Percentiles rank a stretch among this genome's conserved stretches.
phyloP scores from a whole-genome alignment of 23 tunicate species.

The Trididemnum miniatum region DNA sequence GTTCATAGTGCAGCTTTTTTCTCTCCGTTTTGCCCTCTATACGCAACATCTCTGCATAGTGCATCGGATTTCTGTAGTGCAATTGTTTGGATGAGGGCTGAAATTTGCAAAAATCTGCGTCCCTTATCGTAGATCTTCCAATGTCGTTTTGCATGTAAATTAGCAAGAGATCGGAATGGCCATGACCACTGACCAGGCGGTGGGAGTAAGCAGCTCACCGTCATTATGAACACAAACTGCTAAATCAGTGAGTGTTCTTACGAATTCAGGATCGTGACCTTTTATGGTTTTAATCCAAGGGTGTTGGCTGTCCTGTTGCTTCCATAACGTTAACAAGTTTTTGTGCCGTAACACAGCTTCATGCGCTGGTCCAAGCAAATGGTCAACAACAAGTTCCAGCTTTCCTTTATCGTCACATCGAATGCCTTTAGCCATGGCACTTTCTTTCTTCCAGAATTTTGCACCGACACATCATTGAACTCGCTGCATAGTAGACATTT shows the following conservation, averaged over 20 bases:
- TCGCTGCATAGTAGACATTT: no score
- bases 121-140: not conserved
- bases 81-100: not conserved
- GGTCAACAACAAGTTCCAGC: not conserved
- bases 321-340: not conserved
- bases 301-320: not conserved
- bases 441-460: no score
- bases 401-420: no score
- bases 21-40: not conserved
- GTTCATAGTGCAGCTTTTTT: not conserved
- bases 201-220: not conserved
- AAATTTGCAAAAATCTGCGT: not conserved
- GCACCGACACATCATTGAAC: no score
- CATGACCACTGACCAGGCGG: not conserved
- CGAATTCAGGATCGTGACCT: not conserved
- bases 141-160: not conserved
- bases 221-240: not conserved
- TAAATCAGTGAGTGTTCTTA: not conserved
- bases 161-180: not conserved
- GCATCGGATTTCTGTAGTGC: not conserved
- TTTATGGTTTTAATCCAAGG: not conserved
- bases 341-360: not conserved
- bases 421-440: no score
- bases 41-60: not conserved
- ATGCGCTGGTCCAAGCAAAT: slow-evolving; percentile 1